Base-by-base conservation (phyloP, 2,888 invertebrate species). In the Zele albiditarsus region DNA sequence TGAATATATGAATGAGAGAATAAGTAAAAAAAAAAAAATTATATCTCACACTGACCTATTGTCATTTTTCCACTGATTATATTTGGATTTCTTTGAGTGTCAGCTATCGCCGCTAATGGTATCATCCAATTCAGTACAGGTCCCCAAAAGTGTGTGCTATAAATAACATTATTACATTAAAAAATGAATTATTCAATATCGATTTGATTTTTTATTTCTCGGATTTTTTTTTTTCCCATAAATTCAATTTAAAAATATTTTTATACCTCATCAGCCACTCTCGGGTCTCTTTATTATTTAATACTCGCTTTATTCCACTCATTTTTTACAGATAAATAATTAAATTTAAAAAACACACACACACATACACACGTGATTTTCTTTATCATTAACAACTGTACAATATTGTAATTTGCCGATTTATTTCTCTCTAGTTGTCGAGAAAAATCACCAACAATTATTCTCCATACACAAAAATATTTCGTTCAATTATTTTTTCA, bases 101-200 rank as follows among this genome's bases (percentile, higher is more conserved):
- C 99, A 76, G 96, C 94, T 76, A 99, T 91, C 8, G 98, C 97
- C 66, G 99, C 98, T 82, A 99, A 86, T 16, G 99, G 99, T 85
- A 99, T 96, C 28, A 97, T 98, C 99, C 99, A 99, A 90, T 99
- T 99, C 62, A 98, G 98, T 69, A 98, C 94, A 74, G 98, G 98
- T 49, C 98, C 98, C 98, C 98, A 98, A 90, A 98, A 98, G 90
- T 98, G 98, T 78, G 96, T 96, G 91, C 96, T 96, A 89, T 65
- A 91, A 27, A 53, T 27, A 31, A 28, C 28, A 31, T 31, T 31
- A 1, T 31, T 31, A 6, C 8, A 6, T 31, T 31, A 31, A 2
- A 31, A 31, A 31, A 31, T 2, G 8, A 31, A 31, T 63, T 46
- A 12, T 2, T 91, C 5, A 27, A 69, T n/a, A n/a, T n/a, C n/a